These are phyloP conservation scores for Habroteleia sp. DNA, from an alignment of 2,888 invertebrate species.

Conservation along the genomic window DNA sequence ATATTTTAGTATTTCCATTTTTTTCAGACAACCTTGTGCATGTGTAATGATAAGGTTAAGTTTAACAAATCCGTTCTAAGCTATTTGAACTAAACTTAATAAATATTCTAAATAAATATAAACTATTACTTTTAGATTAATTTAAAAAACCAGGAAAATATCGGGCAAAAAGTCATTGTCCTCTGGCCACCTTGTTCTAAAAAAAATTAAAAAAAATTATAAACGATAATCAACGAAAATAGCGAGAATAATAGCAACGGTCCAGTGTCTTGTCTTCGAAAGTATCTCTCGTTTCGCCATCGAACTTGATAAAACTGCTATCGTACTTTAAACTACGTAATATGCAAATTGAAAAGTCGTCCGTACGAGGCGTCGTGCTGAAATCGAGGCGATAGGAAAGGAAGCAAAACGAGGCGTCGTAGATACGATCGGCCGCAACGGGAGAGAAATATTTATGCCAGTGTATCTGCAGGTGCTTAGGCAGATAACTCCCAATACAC, in stretches of 20 bases:
- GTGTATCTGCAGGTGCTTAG: slow-evolving; percentile 69
- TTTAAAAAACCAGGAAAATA: too few species aligned
- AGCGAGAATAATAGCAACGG: slow-evolving; percentile 32
- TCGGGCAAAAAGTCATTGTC: too few species aligned
- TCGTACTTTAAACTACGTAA: slow-evolving; percentile 55
- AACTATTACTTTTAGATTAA: too few species aligned
- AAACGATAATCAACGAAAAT: slow-evolving; percentile 53
- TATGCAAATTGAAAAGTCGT: slow-evolving; percentile 59
- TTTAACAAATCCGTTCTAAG: too few species aligned
- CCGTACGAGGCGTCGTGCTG: slow-evolving; percentile 36
- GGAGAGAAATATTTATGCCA: slow-evolving; percentile 67
- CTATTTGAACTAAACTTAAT: too few species aligned
- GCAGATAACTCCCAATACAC: slow-evolving; percentile 54
- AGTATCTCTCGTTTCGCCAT: slow-evolving; percentile 47
- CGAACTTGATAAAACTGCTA: slow-evolving; percentile 49
- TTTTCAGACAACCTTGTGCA: too few species aligned
- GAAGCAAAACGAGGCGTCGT: slow-evolving; percentile 54
- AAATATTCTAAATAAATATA: too few species aligned
- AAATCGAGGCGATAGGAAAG: slow-evolving; percentile 21
- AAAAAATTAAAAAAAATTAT: too few species aligned
- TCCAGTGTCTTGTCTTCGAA: slow-evolving; percentile 41
- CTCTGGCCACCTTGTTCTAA: too few species aligned
- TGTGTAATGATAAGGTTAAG: too few species aligned
- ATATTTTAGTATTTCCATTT: too few species aligned
- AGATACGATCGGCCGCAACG: slow-evolving; percentile 68